Evolutionary conservation across 2,888 invertebrate species (phyloP), one percentile per base, ranked within the genome.

Genomic region (Ischnura elegans): DNA sequence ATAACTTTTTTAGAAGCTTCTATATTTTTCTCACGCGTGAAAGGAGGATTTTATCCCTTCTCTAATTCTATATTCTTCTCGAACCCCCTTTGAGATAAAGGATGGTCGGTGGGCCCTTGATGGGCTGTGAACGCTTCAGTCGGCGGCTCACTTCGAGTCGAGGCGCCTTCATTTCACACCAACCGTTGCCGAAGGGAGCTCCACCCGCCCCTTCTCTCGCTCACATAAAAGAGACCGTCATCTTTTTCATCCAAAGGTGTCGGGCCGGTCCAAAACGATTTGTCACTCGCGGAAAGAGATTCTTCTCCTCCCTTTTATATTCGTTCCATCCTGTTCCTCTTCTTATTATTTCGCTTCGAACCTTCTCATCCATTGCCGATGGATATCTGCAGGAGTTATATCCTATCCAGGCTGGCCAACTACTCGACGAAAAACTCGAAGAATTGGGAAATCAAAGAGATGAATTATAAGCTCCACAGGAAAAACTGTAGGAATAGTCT

Each of bases 61-160:
- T 61, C 61, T 61, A 61, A n/a, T 61, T 61, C n/a, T 61, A n/a
- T 61, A n/a, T 61, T 61, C n/a, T 61, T n/a, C 61, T 61, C 61
- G 21, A 61, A n/a, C n/a, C n/a, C n/a, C n/a, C n/a, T 61, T 61
- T 61, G 61, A 61, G n/a, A 61, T 61, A 61, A 61, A 61, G 61
- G 61, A n/a, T n/a, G n/a, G 61, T n/a, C 51, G 2, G 51, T 13
- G 51, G 51, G 51, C 51, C 51, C 13, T 51, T 19, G 51, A 19
- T 51, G 51, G 4, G 51, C 19, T 51, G 51, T 19, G 1, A 51
- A 51, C 51, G 51, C 8, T 51, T 19, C 51, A 13, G 51, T 51
- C 51, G 51, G 51, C 51, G 51, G 51, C 51, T 51, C 76, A 29
- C 36, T 0, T n/a, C 3, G 29, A 36, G 36, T 13, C 3, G 29